Evolutionary conservation across 2,797 vertebrate species (phyloP).

Genomic region (Hybognathus amarus): DNA sequence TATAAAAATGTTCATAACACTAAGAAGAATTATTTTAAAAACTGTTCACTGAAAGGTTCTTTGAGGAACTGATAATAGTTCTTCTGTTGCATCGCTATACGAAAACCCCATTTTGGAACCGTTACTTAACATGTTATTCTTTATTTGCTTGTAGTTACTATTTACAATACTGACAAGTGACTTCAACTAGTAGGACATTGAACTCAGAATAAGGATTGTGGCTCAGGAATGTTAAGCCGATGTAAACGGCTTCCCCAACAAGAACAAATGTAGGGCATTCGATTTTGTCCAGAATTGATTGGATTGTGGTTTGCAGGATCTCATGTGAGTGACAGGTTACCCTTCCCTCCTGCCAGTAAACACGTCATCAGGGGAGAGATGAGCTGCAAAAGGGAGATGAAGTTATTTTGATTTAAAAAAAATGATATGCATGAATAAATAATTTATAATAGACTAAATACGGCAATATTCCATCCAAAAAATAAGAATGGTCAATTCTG

Average conservation of each 20-base stretch:
- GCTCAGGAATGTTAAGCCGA: not conserved
- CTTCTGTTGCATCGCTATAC: not conserved
- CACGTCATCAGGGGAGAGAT: not conserved
- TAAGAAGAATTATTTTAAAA: not conserved
- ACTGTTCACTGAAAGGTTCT: not conserved
- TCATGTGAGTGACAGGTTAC: not conserved
- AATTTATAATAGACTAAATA: not conserved
- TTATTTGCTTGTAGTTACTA: not conserved
- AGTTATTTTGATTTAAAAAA: not conserved
- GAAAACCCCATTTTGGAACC: not conserved
- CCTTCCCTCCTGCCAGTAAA: not conserved
- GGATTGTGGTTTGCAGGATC: not conserved
- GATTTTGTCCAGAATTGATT: not conserved
- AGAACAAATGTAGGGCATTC: not conserved
- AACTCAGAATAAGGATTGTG: not conserved
- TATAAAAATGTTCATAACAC: not conserved
- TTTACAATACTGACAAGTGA: not conserved
- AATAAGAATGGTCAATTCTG: not conserved
- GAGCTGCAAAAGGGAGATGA: not conserved
- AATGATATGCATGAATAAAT: not conserved
- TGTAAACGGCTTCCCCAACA: not conserved
- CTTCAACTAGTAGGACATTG: not conserved
- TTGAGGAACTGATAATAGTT: not conserved
- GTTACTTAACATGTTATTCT: not conserved
- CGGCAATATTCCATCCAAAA: not conserved